Base-by-base conservation (phyloP, 2,797 vertebrate species). In the Phyllotis vaccarum region DNA sequence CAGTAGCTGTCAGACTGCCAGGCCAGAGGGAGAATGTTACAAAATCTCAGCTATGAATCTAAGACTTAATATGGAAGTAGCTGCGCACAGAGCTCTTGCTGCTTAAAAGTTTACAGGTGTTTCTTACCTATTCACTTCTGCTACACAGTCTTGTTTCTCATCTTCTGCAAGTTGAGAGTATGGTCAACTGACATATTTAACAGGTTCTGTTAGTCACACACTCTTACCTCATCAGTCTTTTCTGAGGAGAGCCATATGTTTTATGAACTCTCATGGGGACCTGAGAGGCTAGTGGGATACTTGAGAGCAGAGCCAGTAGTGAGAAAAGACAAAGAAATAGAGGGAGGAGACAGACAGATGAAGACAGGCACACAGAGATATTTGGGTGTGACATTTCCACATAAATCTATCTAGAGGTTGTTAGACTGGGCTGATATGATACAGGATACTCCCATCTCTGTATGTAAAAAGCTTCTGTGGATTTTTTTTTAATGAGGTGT, bases 261-360 rank as follows among this genome's bases (percentile, higher is more conserved):
- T 16, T 37, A 86, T 11, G 8, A 70, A 86, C 14, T 72, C 14
- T 31, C n/a, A 56, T 29, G 13, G 22, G 19, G 17, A 12, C 54
- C 49, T 0, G 54, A 1, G 0, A 24, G 27, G 4, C 31, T 78
- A 49, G 49, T 8, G 12, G 0, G 6, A 5, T 34, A 16, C 31
- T 72, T 49, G 66, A 79, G 34, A 81, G 10, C 3, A 87, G 62
- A 89, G 17, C 6, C 0, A 52, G 11, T 5, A 60, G 8, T 75
- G 56, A 83, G 14, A 43, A 37, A 8, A 79, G 14, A 66, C 2
- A 34, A 16, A 17, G 64, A 17, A 34, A 66, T 7, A 6, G 68
- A 21, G 2, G 1, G 9, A 46, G 27, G 56, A 19, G 6, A 60
- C 3, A 60, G 58, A 31, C 8, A 46, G 8, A 46, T 6, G 9